Base-by-base conservation (phyloP, 2,113 vertebrate genomes). In the Blennius ocellaris region DNA sequence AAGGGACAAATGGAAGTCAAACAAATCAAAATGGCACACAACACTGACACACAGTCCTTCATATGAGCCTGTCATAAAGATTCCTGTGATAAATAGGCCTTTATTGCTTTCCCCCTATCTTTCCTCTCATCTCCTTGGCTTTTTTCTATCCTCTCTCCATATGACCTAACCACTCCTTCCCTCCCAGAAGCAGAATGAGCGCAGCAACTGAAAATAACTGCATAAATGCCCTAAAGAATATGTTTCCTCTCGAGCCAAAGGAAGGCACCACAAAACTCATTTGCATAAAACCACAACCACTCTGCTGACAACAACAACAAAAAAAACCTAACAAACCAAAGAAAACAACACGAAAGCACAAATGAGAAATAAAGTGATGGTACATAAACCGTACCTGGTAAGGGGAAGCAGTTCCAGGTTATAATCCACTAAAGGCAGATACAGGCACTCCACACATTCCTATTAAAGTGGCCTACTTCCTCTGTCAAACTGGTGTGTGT, bases 381-480 rank as follows among this genome's bases (percentile, higher is more conserved):
- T 52, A 40, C 7, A 52, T 37, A 63, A 55, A 65, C 12, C 89
- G 44, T 89, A 91, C 91, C 91, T 92, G 87, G 77, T 21, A 73
- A 78, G 71, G 76, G 78, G 82, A 83, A 88, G 81, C 60, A 52
- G 80, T 83, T 86, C 78, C 85, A 82, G 73, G 78, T 91, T 88
- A 89, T 65, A 86, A 65, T 90, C 90, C 89, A 73, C 80, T 83
- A 78, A 85, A 65, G 77, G 72, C 68, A 87, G 84, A 84, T 55
- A 55, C 50, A 85, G 73, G 60, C 78, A 53, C 82, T 83, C 73
- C 82, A 83, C 87, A 77, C 83, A 87, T 88, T 85, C 82, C 91
- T 68, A 86, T 90, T 81, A 83, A 90, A 89, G 85, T 90, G 89
- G 76, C 85, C 83, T 84, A 91, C 86, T 92, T 90, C 90, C 84